Percentiles rank a stretch among this genome's conserved stretches.
Conservation (phyloP, 2,113 vertebrate genomes). For the Arizona elegans region DNA sequence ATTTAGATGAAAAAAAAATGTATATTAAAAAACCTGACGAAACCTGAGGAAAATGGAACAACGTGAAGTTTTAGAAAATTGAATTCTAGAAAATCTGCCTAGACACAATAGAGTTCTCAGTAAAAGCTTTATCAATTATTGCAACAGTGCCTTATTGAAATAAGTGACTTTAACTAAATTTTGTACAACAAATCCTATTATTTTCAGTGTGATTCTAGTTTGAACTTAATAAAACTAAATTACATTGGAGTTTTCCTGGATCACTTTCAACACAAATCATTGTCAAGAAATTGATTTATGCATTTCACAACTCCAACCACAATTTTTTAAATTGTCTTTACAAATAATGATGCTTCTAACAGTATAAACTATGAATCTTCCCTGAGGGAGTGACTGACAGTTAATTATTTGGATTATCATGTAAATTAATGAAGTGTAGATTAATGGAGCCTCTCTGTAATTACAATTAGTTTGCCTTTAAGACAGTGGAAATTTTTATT, state of each 20-base stretch:
- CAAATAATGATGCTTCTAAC: slow-evolving; percentile 21
- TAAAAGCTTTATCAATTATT: neutral
- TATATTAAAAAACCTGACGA: neutral
- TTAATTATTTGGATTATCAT: slow-evolving; percentile 37
- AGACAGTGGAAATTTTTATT: slow-evolving; percentile 17
- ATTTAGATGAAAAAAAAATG: neutral
- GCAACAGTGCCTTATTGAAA: neutral
- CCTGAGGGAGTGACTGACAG: slow-evolving; percentile 19
- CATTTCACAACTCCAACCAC: slow-evolving; percentile 3
- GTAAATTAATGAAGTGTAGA: slow-evolving; percentile 29
- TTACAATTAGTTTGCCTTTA: slow-evolving; percentile 28
- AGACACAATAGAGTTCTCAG: neutral
- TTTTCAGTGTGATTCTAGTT: neutral
- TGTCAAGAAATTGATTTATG: slow-evolving; percentile 24
- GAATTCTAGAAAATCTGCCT: neutral
- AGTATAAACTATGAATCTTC: slow-evolving; percentile 29
- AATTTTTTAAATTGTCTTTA: slow-evolving; percentile 13
- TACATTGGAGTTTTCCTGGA: neutral
- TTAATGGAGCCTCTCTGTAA: slow-evolving; percentile 20
- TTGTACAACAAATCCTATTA: neutral
- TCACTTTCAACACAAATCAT: slow-evolving; percentile 15
- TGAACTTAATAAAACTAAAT: slow-evolving; percentile 14
- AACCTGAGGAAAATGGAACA: neutral
- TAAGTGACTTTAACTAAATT: neutral
- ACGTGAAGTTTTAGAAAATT: neutral